Percentiles rank a stretch among this genome's conserved stretches.
Evolutionary conservation across 92 coral and sea anemone species (phyloP).

Genomic region (Diadumene lineata): DNA sequence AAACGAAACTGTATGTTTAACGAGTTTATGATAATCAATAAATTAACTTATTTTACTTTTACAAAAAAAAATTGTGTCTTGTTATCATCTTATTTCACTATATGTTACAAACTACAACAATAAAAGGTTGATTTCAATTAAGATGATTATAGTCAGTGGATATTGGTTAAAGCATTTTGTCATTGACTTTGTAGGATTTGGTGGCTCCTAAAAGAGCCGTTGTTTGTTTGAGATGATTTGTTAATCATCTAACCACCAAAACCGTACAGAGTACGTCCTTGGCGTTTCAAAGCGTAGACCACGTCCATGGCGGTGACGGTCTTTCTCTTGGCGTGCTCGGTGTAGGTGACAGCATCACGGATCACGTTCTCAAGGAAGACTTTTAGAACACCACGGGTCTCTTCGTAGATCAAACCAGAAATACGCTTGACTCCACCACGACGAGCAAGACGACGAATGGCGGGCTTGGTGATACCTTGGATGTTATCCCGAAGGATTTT

Average conservation of each 20-base stretch:
- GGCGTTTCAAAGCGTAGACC: conserved; percentile 71
- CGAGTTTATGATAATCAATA: too few species aligned
- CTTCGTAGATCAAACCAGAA: conserved; percentile 78
- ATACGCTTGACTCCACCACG: too few species aligned
- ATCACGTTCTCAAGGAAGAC: conserved; percentile 87
- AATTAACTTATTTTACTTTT: too few species aligned
- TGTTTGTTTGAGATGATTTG: too few species aligned
- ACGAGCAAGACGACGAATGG: too few species aligned
- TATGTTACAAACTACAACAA: too few species aligned
- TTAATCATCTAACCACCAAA: conserved; percentile 29
- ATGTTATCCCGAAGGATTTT: conserved; percentile 68
- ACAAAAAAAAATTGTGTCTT: too few species aligned
- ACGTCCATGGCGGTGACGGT: conserved; percentile 93
- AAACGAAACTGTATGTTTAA: too few species aligned
- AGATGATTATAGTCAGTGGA: too few species aligned
- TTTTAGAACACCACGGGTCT: conserved; percentile 89
- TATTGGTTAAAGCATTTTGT: background rate
- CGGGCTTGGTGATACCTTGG: conserved; percentile 74
- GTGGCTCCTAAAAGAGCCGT: too few species aligned
- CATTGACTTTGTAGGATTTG: conserved; percentile 7
- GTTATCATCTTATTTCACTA: too few species aligned
- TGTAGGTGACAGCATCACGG: conserved; percentile 93
- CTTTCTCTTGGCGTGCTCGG: conserved; percentile 93
- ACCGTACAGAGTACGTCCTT: conserved; percentile 55
- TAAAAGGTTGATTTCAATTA: too few species aligned